phyloP scores from a whole-genome alignment of 2,113 vertebrate species.

The Coptodon rendalli region DNA sequence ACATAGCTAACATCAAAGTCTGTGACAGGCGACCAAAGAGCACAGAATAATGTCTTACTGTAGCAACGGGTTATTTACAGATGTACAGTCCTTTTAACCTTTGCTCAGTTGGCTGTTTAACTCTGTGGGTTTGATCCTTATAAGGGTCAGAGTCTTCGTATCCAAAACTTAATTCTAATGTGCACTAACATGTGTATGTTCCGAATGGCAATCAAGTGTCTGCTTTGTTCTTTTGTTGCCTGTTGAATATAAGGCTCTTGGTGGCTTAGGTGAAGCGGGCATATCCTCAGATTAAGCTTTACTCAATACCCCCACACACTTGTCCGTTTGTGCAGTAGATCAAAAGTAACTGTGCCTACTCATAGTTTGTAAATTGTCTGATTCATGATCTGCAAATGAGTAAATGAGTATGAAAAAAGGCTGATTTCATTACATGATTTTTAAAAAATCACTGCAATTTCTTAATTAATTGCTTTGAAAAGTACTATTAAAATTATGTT shows the following conservation, averaged over 20 bases:
- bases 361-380: not conserved
- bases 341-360: not conserved
- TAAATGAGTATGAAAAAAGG: not conserved
- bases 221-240: not conserved
- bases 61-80: not conserved
- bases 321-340: not conserved
- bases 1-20: not conserved
- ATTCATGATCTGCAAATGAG: not conserved
- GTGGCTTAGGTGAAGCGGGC: not conserved
- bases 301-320: not conserved
- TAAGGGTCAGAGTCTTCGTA: not conserved
- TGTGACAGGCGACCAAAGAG: not conserved
- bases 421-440: not conserved
- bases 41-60: not conserved
- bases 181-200: not conserved
- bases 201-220: not conserved
- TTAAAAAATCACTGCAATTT: not conserved
- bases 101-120: not conserved
- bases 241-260: not conserved
- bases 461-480: not conserved
- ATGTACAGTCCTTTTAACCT: not conserved
- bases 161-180: not conserved
- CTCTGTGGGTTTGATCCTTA: not conserved
- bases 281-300: not conserved
- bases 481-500: not conserved